phyloP scores from a whole-genome alignment of 2,797 vertebrate genomes.

The Pangasius macronema region DNA sequence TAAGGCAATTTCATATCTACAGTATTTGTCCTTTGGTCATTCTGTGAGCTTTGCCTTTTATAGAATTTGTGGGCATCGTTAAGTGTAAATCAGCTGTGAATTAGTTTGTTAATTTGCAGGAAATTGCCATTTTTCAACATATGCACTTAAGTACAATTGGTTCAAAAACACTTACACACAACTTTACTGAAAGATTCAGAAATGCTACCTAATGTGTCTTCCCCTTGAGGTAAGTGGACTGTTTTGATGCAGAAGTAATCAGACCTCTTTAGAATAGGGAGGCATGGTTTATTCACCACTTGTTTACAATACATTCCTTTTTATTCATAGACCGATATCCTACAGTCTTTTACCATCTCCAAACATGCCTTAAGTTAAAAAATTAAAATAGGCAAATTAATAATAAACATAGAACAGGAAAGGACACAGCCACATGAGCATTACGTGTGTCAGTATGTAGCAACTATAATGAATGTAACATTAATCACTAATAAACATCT shows the following conservation, averaged over 20 bases:
- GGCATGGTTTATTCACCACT: conserved; percentile 65
- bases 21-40: background rate
- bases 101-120: background rate
- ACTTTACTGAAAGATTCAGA: background rate
- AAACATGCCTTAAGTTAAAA: conserved; percentile 33
- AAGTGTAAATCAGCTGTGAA: background rate
- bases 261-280: conserved; percentile 30
- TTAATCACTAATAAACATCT: background rate
- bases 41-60: background rate
- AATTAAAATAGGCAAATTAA: conserved; percentile 24
- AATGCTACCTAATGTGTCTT: background rate
- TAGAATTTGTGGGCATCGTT: background rate
- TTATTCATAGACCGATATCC: background rate
- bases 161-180: background rate
- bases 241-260: conserved; percentile 24
- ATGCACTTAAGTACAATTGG: background rate
- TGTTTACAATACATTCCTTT: conserved; percentile 40
- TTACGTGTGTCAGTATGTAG: background rate
- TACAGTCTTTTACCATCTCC: background rate
- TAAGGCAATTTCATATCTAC: too few relatives aligned
- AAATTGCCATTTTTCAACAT: background rate
- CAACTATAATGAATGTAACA: conserved; percentile 14
- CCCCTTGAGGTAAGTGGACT: background rate
- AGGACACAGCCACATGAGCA: conserved; percentile 4
- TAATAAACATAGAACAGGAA: background rate